phyloP scores from a whole-genome alignment of 2,888 invertebrate genomes.

The Heterodera filipjevi region DNA sequence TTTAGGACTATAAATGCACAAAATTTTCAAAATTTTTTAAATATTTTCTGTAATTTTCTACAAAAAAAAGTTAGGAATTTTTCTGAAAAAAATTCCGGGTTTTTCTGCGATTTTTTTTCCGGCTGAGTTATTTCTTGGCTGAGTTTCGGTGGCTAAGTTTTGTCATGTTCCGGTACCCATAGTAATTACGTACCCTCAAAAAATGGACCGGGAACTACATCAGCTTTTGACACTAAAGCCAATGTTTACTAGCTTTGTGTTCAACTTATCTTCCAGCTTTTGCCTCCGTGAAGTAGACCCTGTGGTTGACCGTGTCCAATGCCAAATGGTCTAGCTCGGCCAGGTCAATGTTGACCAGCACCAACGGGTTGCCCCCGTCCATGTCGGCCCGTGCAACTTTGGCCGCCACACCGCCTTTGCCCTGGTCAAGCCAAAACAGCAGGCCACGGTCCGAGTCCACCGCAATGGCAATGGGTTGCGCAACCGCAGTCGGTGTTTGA shows the following conservation, averaged over 20 bases:
- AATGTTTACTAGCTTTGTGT: neutral
- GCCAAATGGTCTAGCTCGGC: slow-evolving; percentile 76
- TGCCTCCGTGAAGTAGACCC: slow-evolving; percentile 81
- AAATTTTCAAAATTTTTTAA: no score
- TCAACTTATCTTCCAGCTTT: slow-evolving; percentile 67
- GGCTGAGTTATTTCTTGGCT: no score
- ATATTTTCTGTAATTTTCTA: no score
- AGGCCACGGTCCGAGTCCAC: slow-evolving; percentile 90
- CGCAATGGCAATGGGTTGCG: slow-evolving; percentile 83
- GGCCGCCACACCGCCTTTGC: slow-evolving; percentile 73
- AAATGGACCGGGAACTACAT: no score
- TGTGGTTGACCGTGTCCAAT: slow-evolving; percentile 77
- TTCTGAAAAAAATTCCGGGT: no score
- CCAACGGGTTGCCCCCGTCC: slow-evolving; percentile 77
- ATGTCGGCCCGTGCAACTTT: slow-evolving; percentile 85
- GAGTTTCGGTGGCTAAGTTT: no score
- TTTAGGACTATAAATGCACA: no score
- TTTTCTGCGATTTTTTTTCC: no score
- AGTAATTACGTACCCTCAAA: no score
- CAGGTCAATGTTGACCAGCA: slow-evolving; percentile 67
- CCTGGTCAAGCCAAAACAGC: slow-evolving; percentile 94
- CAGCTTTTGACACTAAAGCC: neutral
- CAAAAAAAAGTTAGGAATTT: no score
- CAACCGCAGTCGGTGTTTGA: slow-evolving; percentile 78
- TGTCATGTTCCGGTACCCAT: no score